phyloP scores from a whole-genome alignment of 2,113 vertebrate species.

The Acanthisitta chloris region DNA sequence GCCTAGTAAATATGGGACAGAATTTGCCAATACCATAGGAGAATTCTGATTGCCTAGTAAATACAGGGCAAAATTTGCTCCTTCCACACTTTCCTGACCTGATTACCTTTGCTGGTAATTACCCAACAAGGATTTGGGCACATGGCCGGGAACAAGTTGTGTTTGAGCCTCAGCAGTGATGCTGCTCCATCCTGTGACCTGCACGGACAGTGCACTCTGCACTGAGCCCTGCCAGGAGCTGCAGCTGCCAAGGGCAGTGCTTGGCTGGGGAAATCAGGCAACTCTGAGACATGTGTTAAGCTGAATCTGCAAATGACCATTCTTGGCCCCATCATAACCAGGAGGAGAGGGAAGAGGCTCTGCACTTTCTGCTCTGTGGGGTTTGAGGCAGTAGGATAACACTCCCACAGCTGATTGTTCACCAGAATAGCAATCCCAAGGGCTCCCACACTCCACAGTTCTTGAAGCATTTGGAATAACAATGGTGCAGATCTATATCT shows the following conservation, averaged over 20 bases:
- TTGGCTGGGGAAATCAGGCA: neutral
- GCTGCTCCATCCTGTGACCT: neutral
- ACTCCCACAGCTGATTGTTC: neutral
- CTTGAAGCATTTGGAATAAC: neutral
- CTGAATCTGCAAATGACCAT: neutral
- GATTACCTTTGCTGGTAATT: too few relatives aligned
- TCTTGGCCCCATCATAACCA: neutral
- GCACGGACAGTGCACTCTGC: neutral
- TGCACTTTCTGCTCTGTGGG: neutral
- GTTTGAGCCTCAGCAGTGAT: neutral
- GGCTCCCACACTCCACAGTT: neutral
- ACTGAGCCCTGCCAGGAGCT: neutral
- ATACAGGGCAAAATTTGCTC: neutral
- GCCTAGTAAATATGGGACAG: too few relatives aligned
- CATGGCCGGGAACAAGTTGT: neutral
- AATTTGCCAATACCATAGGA: too few relatives aligned
- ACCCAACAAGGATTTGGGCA: neutral
- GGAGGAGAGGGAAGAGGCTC: neutral
- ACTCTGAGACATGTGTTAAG: neutral
- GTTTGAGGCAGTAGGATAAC: neutral
- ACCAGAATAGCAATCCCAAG: neutral
- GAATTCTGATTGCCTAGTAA: neutral
- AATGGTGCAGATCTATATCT: neutral
- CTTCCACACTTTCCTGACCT: neutral
- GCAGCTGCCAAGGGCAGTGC: neutral